Conservation (phyloP, 2,113 vertebrate genomes). For the Serilophus lunatus region DNA sequence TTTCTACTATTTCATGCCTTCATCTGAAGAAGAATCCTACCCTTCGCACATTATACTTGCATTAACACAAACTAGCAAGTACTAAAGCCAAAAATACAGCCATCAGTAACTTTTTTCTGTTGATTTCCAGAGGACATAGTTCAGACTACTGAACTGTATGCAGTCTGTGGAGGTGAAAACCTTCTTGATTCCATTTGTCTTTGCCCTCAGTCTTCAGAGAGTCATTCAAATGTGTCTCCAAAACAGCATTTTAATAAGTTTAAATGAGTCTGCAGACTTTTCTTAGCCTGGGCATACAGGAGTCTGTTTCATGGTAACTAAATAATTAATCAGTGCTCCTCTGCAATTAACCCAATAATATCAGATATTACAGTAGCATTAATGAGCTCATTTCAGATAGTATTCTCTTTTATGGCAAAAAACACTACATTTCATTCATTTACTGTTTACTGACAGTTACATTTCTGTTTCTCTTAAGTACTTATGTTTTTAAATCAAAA, state of each 20-base stretch:
- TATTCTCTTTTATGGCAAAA: background rate
- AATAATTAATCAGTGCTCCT: slow-evolving; percentile 29
- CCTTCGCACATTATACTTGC: background rate
- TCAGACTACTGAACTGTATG: background rate
- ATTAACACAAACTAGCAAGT: background rate
- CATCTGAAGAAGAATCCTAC: background rate
- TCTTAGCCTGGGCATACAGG: background rate
- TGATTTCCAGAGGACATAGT: background rate
- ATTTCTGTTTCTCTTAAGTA: background rate
- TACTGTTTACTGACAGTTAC: too few relatives aligned
- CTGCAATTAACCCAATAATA: slow-evolving; percentile 16
- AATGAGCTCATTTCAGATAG: background rate
- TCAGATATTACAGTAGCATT: slow-evolving; percentile 5
- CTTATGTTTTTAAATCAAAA: background rate
- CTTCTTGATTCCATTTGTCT: background rate
- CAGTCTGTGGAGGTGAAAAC: background rate
- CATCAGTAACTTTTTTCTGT: background rate
- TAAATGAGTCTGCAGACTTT: background rate
- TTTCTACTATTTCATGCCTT: background rate
- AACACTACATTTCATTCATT: too few relatives aligned
- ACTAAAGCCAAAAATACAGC: background rate
- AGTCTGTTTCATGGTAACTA: background rate
- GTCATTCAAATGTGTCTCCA: background rate
- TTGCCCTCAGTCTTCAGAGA: background rate
- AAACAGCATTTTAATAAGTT: background rate